Evolutionary conservation across 92 coral and sea anemone species (phyloP).

Genomic region (Epizoanthus stellaris): DNA sequence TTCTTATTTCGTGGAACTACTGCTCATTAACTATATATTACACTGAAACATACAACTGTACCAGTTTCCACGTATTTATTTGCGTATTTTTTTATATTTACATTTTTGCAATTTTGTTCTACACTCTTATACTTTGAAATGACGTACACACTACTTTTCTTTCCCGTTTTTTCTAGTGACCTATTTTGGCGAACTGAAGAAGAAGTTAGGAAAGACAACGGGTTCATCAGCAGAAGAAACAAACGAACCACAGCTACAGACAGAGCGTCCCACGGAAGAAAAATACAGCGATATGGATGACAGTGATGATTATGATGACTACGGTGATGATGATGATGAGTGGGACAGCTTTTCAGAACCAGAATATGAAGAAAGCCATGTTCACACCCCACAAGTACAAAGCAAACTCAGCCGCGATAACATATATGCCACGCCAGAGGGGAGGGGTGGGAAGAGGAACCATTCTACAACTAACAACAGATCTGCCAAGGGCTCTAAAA

Average conservation of each 20-base stretch:
- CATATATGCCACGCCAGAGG: neutral
- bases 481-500: neutral
- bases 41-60: too few relatives aligned
- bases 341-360: slow-evolving; percentile 14
- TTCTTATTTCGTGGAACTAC: too few relatives aligned
- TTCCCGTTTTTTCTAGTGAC: neutral
- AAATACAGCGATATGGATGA: neutral
- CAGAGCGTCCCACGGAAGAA: neutral
- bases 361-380: neutral
- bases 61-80: too few relatives aligned
- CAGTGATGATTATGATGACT: neutral
- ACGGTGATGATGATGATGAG: neutral
- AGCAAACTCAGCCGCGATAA: neutral
- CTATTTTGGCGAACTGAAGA: neutral
- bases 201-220: neutral
- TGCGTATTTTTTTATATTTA: too few relatives aligned
- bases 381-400: neutral
- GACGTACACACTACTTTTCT: neutral
- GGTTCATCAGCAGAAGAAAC: neutral
- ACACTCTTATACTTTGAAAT: too few relatives aligned
- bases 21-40: too few relatives aligned
- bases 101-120: too few relatives aligned
- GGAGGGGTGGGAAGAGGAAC: neutral
- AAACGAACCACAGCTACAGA: neutral
- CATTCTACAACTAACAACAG: neutral